Percentiles rank a stretch among this genome's conserved stretches.
These are phyloP conservation scores for Vespertilio murinus DNA, from an alignment of 2,797 vertebrate genomes.

Conservation along the genomic window DNA sequence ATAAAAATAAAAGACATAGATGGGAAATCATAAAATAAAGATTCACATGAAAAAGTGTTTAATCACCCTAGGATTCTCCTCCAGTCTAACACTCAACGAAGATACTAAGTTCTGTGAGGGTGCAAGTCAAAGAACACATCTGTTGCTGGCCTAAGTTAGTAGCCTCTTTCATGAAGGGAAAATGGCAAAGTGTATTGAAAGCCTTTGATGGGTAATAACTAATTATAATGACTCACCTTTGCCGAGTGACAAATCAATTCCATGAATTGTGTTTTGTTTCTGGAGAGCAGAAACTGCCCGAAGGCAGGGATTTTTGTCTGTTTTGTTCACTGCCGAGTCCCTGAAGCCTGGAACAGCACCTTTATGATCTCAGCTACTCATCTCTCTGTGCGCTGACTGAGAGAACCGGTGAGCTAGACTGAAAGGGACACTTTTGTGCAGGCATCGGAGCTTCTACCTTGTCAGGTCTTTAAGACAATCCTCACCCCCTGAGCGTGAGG, in stretches of 20 bases:
- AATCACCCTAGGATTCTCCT: background rate
- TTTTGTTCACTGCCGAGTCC: background rate
- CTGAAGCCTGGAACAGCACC: background rate
- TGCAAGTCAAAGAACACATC: background rate
- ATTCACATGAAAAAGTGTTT: background rate
- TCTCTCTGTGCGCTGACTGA: background rate
- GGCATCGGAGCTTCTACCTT: background rate
- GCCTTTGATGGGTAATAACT: background rate
- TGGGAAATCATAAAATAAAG: background rate
- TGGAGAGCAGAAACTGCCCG: background rate
- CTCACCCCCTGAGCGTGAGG: background rate
- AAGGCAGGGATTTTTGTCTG: background rate
- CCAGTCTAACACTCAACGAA: background rate
- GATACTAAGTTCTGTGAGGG: background rate
- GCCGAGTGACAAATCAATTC: background rate
- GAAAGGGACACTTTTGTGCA: background rate
- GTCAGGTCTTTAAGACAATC: background rate
- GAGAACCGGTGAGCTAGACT: background rate
- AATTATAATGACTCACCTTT: background rate
- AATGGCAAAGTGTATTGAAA: background rate
- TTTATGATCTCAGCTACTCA: background rate
- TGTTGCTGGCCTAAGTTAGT: background rate
- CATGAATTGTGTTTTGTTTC: background rate
- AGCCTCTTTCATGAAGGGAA: background rate
- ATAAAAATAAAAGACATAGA: background rate